phyloP scores from a whole-genome alignment of 2,113 vertebrate species.

The Rhagologus leucostigma region DNA sequence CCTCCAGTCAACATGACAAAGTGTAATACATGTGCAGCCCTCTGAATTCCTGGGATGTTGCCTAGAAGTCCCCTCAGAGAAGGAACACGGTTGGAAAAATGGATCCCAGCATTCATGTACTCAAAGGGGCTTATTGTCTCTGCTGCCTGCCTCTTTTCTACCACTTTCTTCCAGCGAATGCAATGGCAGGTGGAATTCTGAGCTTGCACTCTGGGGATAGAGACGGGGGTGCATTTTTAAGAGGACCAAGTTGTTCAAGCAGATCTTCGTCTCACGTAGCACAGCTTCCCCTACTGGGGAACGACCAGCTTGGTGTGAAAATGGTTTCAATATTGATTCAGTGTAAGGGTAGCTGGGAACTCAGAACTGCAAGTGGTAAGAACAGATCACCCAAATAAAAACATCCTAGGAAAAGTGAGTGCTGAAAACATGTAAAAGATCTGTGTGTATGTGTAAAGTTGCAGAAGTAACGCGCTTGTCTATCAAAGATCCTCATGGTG shows the following conservation, averaged over 20 bases:
- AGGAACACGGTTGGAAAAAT: background rate
- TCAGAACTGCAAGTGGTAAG: background rate
- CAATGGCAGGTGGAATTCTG: background rate
- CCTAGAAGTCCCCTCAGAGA: background rate
- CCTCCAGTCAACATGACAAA: fast-evolving
- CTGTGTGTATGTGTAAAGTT: background rate
- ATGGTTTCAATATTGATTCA: background rate
- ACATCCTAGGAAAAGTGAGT: background rate
- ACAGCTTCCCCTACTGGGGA: background rate
- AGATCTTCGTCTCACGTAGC: background rate
- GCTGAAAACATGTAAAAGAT: background rate
- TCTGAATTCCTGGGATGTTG: background rate
- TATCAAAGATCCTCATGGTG: background rate
- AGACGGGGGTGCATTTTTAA: background rate
- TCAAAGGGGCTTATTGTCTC: background rate
- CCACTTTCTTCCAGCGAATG: background rate
- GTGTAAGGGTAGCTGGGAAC: background rate
- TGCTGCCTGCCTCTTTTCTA: background rate
- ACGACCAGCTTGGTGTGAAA: background rate
- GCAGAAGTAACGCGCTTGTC: background rate
- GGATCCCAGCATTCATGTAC: background rate
- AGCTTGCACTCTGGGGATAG: background rate
- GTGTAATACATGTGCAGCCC: fast-evolving
- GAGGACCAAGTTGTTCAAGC: background rate
- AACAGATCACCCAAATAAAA: background rate